These are phyloP conservation scores for Tretioscincus oriximinensis DNA, from an alignment of 2,113 vertebrate genomes.

Conservation along the genomic window DNA sequence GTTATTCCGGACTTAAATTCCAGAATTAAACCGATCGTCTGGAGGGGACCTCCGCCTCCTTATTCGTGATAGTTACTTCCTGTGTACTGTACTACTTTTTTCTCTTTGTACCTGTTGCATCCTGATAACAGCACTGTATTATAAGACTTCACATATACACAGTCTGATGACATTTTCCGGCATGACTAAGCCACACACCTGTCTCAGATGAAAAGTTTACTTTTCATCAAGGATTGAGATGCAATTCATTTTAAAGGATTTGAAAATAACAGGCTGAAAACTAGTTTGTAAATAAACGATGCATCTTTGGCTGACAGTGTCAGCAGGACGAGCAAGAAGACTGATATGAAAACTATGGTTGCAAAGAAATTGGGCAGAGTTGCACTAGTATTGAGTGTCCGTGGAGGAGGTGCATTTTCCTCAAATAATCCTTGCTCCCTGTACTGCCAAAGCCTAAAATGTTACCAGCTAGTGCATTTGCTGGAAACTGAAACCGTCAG, in stretches of 20 bases:
- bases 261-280: constrained; percentile 6
- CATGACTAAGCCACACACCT: neutral
- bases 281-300: constrained; percentile 16
- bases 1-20: no score
- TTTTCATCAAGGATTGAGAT: constrained; percentile 3
- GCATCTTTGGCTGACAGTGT: neutral
- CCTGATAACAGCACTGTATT: neutral
- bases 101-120: neutral
- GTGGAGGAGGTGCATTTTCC: no score
- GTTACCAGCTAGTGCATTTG: no score
- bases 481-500: no score
- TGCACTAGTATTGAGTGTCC: no score
- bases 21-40: no score
- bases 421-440: no score
- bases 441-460: no score
- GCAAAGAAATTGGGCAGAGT: no score
- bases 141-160: neutral
- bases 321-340: neutral
- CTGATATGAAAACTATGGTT: neutral
- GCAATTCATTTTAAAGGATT: neutral
- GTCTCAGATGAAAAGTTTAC: neutral
- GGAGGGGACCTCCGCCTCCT: no score
- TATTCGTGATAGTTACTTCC: no score
- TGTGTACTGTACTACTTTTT: rapidly evolving
- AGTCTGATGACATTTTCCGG: neutral